These are phyloP conservation scores for Temnothorax curvispinosus DNA, from an alignment of 1,140 invertebrate genomes.

Conservation along the genomic window DNA sequence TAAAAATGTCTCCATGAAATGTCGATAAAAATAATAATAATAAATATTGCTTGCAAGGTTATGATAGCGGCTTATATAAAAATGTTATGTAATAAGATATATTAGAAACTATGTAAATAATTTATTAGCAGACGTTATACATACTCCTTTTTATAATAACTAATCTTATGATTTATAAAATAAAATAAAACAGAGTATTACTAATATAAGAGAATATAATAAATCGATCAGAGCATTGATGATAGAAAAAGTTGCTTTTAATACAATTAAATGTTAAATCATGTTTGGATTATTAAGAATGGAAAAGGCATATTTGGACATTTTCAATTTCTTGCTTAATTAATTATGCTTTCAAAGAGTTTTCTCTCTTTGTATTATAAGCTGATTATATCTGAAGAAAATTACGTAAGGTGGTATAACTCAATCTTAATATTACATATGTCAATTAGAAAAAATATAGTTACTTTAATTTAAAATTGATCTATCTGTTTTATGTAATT, in stretches of 20 bases:
- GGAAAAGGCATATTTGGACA: no score
- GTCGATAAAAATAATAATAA: background rate
- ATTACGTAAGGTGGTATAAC: background rate
- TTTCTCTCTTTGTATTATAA: background rate
- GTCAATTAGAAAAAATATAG: background rate
- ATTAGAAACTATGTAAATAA: background rate
- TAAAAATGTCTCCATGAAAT: slow-evolving; percentile 1
- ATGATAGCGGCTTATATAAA: background rate
- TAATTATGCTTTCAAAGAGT: background rate
- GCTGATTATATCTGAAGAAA: background rate
- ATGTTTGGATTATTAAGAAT: background rate
- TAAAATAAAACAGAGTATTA: background rate
- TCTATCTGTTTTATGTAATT: background rate
- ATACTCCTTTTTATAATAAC: background rate
- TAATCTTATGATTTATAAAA: background rate
- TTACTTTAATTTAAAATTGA: background rate
- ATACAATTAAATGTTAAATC: background rate
- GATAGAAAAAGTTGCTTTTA: background rate
- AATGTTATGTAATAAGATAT: background rate
- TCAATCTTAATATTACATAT: background rate
- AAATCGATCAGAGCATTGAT: background rate
- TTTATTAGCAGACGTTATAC: background rate
- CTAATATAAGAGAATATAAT: background rate
- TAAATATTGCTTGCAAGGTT: background rate
- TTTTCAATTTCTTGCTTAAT: background rate